These are phyloP conservation scores for Sesamia nonagrioides DNA, from an alignment of 1,140 invertebrate species.

Conservation along the genomic window DNA sequence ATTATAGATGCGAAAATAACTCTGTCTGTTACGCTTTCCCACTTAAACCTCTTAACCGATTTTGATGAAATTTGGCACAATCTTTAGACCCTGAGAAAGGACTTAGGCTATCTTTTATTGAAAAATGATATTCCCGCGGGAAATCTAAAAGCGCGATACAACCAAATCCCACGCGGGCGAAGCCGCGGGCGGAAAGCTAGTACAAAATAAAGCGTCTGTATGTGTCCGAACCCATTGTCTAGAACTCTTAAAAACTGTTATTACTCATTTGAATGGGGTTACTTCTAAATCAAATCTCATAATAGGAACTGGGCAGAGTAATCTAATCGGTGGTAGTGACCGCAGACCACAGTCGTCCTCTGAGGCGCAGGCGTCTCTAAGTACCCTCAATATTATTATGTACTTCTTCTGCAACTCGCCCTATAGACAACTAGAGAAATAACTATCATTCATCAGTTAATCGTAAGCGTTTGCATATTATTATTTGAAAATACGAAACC, in stretches of 20 bases:
- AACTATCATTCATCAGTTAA: not conserved
- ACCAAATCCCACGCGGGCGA: no score
- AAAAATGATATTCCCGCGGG: no score
- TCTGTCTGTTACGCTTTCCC: no score
- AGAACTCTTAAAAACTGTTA: not conserved
- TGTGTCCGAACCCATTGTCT: no score
- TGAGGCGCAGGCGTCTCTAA: slow-evolving; percentile 27
- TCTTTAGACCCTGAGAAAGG: no score
- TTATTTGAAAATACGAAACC: not conserved
- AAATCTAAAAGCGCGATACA: no score
- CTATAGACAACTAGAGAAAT: not conserved
- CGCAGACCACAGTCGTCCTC: slow-evolving; percentile 64
- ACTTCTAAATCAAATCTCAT: slow-evolving; percentile 48
- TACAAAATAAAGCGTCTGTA: no score
- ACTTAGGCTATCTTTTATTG: no score
- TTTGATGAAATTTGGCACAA: no score
- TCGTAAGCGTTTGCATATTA: not conserved
- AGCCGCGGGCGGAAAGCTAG: no score
- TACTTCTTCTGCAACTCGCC: slow-evolving; percentile 13
- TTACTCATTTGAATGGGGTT: slow-evolving; percentile 29
- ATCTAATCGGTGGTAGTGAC: slow-evolving; percentile 59
- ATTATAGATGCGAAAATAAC: no score
- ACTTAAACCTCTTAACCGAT: no score
- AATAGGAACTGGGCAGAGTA: slow-evolving; percentile 61
- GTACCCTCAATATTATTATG: slow-evolving; percentile 36